Base-by-base conservation (phyloP, 1,140 invertebrate species). In the Watersipora subatra region DNA sequence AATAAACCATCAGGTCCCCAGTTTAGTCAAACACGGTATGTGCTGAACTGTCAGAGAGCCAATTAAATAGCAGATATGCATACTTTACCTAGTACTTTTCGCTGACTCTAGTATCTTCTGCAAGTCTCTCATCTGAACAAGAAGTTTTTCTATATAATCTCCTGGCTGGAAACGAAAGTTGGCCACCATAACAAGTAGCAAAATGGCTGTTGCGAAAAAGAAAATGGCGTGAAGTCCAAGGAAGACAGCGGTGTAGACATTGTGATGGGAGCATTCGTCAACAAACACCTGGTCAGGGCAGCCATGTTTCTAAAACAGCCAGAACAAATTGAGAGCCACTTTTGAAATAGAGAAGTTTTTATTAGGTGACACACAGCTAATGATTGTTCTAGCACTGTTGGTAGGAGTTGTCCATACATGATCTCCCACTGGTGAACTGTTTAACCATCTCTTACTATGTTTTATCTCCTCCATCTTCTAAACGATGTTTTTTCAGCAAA, bases 61-160 rank as follows among this genome's bases (percentile, higher is more conserved):
- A n/a, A n/a, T n/a, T n/a, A n/a, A n/a, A n/a, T n/a, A n/a, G n/a
- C n/a, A n/a, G n/a, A n/a, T n/a, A n/a, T n/a, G n/a, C n/a, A n/a
- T n/a, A n/a, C 63, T 67, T 64, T 65, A 76, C 73, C 69, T 73
- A 58, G 71, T 70, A 67, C 68, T 67, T 28, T 66, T 71, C 1
- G 76, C 75, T 27, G 70, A 64, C 59, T 68, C 66, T 69, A 78
- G 72, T 12, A 78, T 70, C 25, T 73, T 67, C 63, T 78, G 74
- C 55, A 78, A 74, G 63, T 77, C 72, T 61, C 73, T 68, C 57
- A 73, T 72, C 59, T 78, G 72, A 55, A 76, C 73, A 59, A 78
- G 65, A 61, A 69, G 73, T 55, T 70, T 69, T 67, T 78, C 76
- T 62, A 78, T 75, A 15, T 70, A 58, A 59, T 76, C 74, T 12